A percentile compares a stretch with the other conserved stretches of the same genome.
These are phyloP conservation scores for Dissostichus mawsoni DNA, from an alignment of 2,113 vertebrate species.

Conservation along the genomic window DNA sequence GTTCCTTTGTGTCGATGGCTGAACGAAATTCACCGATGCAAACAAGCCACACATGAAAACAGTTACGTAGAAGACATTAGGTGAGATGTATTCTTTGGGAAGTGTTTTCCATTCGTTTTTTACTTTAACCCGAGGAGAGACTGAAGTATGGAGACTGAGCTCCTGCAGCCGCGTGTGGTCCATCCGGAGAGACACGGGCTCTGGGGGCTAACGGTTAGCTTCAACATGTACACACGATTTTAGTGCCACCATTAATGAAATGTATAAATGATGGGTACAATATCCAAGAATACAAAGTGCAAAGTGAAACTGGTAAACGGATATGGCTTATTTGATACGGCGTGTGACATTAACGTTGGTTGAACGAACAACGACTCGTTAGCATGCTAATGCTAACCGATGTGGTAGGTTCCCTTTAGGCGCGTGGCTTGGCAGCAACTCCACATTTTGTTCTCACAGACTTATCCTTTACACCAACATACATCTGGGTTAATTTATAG, in stretches of 20 bases:
- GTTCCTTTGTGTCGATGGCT: no score
- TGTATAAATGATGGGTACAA: neutral
- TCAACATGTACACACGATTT: neutral
- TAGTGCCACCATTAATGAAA: neutral
- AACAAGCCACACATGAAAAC: no score
- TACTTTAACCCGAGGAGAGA: no score
- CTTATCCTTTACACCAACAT: neutral
- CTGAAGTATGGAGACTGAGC: no score
- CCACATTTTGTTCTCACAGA: no score
- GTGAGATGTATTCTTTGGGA: no score
- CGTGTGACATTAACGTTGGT: neutral
- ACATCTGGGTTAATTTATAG: neutral
- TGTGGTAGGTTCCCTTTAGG: neutral
- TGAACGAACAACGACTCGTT: neutral
- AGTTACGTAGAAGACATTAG: no score
- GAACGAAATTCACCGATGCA: no score
- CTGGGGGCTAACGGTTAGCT: neutral
- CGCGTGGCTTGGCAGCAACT: neutral
- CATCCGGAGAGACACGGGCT: no score
- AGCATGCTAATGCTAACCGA: slow-evolving; percentile 41
- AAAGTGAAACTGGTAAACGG: no score
- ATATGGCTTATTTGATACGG: neutral
- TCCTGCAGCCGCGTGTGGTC: no score
- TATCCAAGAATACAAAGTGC: neutral
- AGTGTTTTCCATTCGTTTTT: no score